Conservation (phyloP, 2,113 vertebrate species). For the Mobula birostris region DNA sequence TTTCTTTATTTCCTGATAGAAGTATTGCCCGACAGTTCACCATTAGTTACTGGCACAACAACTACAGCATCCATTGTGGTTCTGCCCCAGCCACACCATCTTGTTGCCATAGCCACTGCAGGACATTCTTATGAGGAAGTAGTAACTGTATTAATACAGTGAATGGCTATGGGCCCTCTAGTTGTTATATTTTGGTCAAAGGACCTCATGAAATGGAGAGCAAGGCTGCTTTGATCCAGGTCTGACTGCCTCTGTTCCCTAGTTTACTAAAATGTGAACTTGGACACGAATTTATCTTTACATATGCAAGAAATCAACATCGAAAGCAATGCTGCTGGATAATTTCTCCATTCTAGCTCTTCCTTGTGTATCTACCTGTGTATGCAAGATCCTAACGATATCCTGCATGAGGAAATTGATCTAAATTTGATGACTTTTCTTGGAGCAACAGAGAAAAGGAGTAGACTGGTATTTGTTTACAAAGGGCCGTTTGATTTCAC, state of each 20-base stretch:
- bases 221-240: background rate
- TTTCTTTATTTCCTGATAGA: background rate
- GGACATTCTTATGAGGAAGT: conserved; percentile 64
- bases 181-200: background rate
- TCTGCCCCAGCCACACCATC: conserved; percentile 60
- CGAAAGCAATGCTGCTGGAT: background rate
- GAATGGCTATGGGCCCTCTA: conserved; percentile 39
- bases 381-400: background rate
- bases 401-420: background rate
- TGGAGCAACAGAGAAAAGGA: background rate
- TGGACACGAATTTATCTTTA: background rate
- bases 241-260: background rate
- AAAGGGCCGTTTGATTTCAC: background rate
- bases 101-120: conserved; percentile 69
- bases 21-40: conserved; percentile 16
- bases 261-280: background rate
- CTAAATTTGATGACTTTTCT: background rate
- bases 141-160: conserved; percentile 62
- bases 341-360: background rate
- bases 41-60: background rate
- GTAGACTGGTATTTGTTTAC: background rate
- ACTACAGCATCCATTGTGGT: conserved; percentile 62
- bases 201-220: background rate
- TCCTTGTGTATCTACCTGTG: background rate
- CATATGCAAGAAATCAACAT: background rate